These are phyloP conservation scores for Sphaeridia pumilis DNA, from an alignment of 2,888 invertebrate genomes.

Conservation along the genomic window DNA sequence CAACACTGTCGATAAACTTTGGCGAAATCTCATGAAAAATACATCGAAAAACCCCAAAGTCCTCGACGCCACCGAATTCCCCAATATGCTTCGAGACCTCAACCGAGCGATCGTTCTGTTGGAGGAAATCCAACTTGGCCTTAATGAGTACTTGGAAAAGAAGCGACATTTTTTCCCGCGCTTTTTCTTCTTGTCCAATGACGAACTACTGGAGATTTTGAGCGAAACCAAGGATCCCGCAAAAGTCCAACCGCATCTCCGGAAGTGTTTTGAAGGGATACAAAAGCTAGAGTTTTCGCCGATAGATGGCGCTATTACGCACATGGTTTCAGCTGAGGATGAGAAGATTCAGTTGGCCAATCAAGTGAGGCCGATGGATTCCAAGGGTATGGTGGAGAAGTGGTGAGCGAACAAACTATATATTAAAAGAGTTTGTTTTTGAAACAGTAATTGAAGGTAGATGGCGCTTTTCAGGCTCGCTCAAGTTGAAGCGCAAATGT, in stretches of 20 bases:
- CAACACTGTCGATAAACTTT: conserved; percentile 61
- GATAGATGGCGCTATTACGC: conserved; percentile 67
- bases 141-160: conserved; percentile 88
- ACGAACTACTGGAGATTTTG: conserved; percentile 80
- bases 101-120: conserved; percentile 60
- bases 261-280: conserved; percentile 93
- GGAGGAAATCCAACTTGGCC: conserved; percentile 81
- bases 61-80: conserved; percentile 59
- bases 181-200: conserved; percentile 92
- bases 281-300: conserved; percentile 67
- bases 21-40: conserved; percentile 57
- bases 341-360: conserved; percentile 71
- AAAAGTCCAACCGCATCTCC: conserved; percentile 83
- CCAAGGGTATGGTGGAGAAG: conserved; percentile 86
- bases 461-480: conserved; percentile 57
- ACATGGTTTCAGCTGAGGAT: conserved; percentile 78
- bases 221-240: conserved; percentile 90
- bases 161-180: conserved; percentile 82
- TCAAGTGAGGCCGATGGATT: conserved; percentile 73
- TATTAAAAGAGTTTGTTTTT: not conserved
- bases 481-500: conserved; percentile 79
- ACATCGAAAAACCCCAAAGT: conserved; percentile 51
- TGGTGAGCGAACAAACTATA: conserved; percentile 46
- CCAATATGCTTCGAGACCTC: conserved; percentile 59
- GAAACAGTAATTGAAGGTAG: not conserved